Conservation (phyloP, 2,113 vertebrate species). For the Mobula birostris region DNA sequence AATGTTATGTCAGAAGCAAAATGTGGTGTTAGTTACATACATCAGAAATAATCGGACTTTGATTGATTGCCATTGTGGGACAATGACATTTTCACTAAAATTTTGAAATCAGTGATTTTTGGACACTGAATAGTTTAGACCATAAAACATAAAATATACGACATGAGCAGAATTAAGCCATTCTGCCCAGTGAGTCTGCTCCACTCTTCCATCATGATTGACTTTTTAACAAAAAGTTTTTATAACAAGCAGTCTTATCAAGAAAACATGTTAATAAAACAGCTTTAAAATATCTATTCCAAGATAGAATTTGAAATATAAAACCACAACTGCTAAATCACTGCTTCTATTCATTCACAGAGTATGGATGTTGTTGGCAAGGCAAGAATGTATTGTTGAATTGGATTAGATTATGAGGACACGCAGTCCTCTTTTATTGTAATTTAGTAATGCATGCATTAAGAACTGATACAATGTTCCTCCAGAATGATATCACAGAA, state of each 20-base stretch:
- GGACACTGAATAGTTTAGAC: background rate
- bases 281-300: background rate
- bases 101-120: background rate
- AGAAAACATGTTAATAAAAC: background rate
- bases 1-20: background rate
- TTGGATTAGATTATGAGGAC: too few relatives aligned
- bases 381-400: too few relatives aligned
- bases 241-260: background rate
- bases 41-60: background rate
- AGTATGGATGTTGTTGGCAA: too few relatives aligned
- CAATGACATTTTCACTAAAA: background rate
- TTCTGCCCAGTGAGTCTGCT: too few relatives aligned
- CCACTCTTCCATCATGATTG: too few relatives aligned
- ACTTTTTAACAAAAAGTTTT: background rate
- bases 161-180: too few relatives aligned
- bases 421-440: too few relatives aligned
- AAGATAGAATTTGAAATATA: background rate
- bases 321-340: background rate
- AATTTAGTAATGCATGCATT: too few relatives aligned
- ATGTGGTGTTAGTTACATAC: background rate
- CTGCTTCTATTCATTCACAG: too few relatives aligned
- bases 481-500: too few relatives aligned
- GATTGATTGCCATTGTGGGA: background rate
- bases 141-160: background rate
- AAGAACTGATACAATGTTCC: too few relatives aligned